These are phyloP conservation scores for Idaea aversata DNA, from an alignment of 2,888 invertebrate species.

Conservation along the genomic window DNA sequence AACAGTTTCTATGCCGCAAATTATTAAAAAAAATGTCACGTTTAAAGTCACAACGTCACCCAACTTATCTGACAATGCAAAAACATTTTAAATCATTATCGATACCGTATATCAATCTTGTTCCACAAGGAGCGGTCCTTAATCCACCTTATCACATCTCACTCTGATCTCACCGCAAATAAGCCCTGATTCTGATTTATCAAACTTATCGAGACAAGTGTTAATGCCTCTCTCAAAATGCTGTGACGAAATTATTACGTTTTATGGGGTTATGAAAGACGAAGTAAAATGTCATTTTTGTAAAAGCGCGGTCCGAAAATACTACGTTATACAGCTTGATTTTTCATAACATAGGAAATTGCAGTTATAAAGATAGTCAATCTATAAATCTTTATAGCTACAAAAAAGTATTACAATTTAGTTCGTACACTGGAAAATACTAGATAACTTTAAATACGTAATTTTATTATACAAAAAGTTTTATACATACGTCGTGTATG, in stretches of 20 bases:
- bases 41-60: conserved; percentile 2
- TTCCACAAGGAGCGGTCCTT: conserved; percentile 37
- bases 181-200: conserved; percentile 55
- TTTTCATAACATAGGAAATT: conserved; percentile 27
- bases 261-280: neutral
- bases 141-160: conserved; percentile 43
- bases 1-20: too few species aligned
- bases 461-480: too few species aligned
- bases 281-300: too few species aligned
- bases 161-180: conserved; percentile 53
- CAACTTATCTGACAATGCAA: conserved; percentile 4
- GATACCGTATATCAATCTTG: conserved; percentile 12
- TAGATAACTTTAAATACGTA: too few species aligned
- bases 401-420: too few species aligned
- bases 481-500: too few species aligned
- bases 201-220: conserved; percentile 49
- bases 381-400: neutral
- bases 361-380: conserved; percentile 41
- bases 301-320: neutral
- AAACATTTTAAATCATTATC: conserved; percentile 7
- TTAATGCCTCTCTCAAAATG: conserved; percentile 37
- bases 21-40: neutral
- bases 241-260: conserved; percentile 39
- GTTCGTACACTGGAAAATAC: too few species aligned
- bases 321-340: conserved; percentile 3